A percentile compares a stretch with the other conserved stretches of the same genome.
Evolutionary conservation across 1,140 invertebrate genomes (phyloP).

Genomic region (Hesperophylax magnus): DNA sequence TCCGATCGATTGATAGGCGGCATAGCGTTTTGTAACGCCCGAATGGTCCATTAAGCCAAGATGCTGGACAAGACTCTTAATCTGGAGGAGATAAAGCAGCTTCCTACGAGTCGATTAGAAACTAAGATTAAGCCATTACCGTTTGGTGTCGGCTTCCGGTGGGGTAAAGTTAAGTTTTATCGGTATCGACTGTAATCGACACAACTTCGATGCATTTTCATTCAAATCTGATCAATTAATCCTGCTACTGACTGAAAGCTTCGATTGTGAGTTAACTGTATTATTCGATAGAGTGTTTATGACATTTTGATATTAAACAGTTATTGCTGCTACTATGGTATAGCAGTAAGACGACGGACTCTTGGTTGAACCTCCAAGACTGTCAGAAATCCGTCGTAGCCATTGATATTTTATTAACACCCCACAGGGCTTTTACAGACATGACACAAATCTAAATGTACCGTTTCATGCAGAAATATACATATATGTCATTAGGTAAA

Average conservation of each 20-base stretch:
- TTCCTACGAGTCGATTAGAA: slow-evolving; percentile 29
- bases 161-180: background rate
- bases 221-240: slow-evolving; percentile 1
- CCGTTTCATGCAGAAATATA: no score
- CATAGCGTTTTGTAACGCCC: slow-evolving; percentile 13
- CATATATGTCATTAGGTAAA: no score
- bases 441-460: no score
- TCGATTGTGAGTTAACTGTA: background rate
- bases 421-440: no score
- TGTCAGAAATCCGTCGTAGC: no score
- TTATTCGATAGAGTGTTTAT: no score
- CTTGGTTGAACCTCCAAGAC: no score
- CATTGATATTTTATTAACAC: no score
- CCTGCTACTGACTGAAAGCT: background rate
- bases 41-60: slow-evolving; percentile 28
- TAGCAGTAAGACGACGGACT: no score
- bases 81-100: slow-evolving; percentile 27
- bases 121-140: slow-evolving; percentile 39
- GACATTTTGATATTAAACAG: no score
- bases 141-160: slow-evolving; percentile 31
- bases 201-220: background rate
- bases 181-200: no score
- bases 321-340: no score
- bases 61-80: slow-evolving; percentile 33
- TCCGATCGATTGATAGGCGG: slow-evolving; percentile 21